A percentile compares a stretch with the other conserved stretches of the same genome.
Conservation (phyloP, 2,888 invertebrate genomes). For the Tubulanus polymorphus region DNA sequence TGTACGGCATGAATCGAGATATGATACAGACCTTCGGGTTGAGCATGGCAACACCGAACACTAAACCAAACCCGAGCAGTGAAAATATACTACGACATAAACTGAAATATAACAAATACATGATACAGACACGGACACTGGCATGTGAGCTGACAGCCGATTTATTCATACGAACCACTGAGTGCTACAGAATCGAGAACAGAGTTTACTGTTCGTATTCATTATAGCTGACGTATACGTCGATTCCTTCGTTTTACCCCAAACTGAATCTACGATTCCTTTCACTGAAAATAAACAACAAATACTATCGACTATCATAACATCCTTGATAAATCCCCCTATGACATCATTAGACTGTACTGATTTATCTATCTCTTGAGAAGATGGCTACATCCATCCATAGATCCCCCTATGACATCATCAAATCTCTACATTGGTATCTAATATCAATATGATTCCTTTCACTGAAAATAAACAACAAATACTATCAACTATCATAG, state of each 20-base stretch:
- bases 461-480: neutral
- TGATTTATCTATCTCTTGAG: too few relatives aligned
- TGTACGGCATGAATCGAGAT: too few relatives aligned
- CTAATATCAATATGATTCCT: conserved; percentile 15
- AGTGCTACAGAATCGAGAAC: conserved; percentile 22
- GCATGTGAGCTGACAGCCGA: neutral
- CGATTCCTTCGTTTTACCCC: conserved; percentile 24
- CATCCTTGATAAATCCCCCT: too few relatives aligned
- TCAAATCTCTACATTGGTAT: too few relatives aligned
- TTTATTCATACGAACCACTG: conserved; percentile 24
- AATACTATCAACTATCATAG: too few relatives aligned
- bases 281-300: neutral
- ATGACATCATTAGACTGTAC: too few relatives aligned
- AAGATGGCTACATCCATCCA: too few relatives aligned
- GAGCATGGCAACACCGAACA: conserved; percentile 44
- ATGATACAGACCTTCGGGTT: conserved; percentile 49
- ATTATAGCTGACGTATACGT: conserved; percentile 21
- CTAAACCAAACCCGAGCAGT: conserved; percentile 31
- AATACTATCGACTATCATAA: too few relatives aligned
- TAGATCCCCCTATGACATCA: too few relatives aligned
- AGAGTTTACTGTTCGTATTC: conserved; percentile 10
- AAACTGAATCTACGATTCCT: conserved; percentile 25
- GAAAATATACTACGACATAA: conserved; percentile 25
- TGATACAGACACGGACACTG: neutral
- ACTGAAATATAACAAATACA: conserved; percentile 22